phyloP scores from a whole-genome alignment of 1,140 invertebrate species.

The Bombyx mandarina region DNA sequence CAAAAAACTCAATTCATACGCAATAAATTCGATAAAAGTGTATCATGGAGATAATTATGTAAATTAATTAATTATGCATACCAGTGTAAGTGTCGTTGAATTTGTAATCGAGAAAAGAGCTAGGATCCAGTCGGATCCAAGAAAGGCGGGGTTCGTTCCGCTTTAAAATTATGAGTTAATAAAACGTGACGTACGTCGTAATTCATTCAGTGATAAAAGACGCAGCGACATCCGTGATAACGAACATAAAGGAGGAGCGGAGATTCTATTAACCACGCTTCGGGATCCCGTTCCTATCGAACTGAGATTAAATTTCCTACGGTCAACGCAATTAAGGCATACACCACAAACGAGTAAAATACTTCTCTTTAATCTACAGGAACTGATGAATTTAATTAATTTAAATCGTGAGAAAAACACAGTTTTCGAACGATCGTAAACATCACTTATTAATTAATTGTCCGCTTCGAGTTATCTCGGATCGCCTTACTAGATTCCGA shows the following conservation, averaged over 20 bases:
- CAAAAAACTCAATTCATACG: too few species aligned
- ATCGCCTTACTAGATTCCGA: too few species aligned
- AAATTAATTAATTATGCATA: conserved; percentile 17
- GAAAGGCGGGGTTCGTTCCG: conserved; percentile 22
- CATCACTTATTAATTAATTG: too few species aligned
- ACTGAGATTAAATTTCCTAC: neutral
- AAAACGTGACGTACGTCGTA: conserved; percentile 39
- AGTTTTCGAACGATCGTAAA: too few species aligned
- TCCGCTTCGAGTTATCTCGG: too few species aligned
- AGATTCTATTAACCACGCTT: conserved; percentile 41
- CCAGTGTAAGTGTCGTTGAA: conserved; percentile 11
- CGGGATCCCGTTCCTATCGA: neutral
- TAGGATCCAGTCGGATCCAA: neutral
- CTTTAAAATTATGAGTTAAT: conserved; percentile 56
- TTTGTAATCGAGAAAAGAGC: conserved; percentile 19
- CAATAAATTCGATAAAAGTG: neutral
- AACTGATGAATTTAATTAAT: neutral
- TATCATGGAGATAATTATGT: conserved; percentile 13
- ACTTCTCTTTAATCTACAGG: too few species aligned
- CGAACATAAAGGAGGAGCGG: conserved; percentile 33
- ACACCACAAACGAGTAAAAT: too few species aligned
- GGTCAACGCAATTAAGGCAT: neutral
- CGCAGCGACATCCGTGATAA: conserved; percentile 27
- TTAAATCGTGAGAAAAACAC: neutral
- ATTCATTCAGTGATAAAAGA: conserved; percentile 42